Evolutionary conservation across 2,888 invertebrate species (phyloP), one percentile per base, ranked within the genome.

Genomic region (Diarsia rubi): DNA sequence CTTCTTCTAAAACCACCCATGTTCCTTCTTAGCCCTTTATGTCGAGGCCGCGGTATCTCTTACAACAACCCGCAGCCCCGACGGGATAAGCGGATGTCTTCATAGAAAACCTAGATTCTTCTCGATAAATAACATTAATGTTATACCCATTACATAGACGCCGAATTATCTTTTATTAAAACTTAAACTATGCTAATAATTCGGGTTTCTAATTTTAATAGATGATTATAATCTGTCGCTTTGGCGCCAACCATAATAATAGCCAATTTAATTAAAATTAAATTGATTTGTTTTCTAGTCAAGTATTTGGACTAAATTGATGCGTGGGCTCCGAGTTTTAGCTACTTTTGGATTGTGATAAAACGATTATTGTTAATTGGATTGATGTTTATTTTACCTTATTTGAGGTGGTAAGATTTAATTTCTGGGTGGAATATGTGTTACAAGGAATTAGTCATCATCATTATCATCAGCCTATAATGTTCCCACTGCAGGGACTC

Each of bases 241-340:
- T 19, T 59, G 59, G 59, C 59, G 31, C 59, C 16, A 27, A 47
- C 59, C 31, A 73, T 49, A 72, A 49, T 49, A 49, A 73, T 77
- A 73, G 49, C 57, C 47, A 45, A 59, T 67, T 71, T 52, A 42
- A 75, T 60, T 68, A 31, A 59, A 57, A 76, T 60, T 69, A 57
- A 57, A 27, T 83, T 78, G 75, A 83, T 85, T 79, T 67, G 69
- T 66, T 65, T 65, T 37, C 70, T 78, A 74, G 69, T 82, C 47
- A 74, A 66, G 14, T 62, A 52, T 70, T 71, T 47, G 16, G 31
- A 31, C 24, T 16, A 27, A 21, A 60, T 9, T 52, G 16, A 42
- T 3, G 81, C 45, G 81, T 81, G 69, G 80, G 80, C 0, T 12
- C 9, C 16, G 37, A 66, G 37, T 45, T 63, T 63, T 27, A 16